Evolutionary conservation across 2,888 invertebrate species (phyloP).

Genomic region (Sminthurides aquaticus): DNA sequence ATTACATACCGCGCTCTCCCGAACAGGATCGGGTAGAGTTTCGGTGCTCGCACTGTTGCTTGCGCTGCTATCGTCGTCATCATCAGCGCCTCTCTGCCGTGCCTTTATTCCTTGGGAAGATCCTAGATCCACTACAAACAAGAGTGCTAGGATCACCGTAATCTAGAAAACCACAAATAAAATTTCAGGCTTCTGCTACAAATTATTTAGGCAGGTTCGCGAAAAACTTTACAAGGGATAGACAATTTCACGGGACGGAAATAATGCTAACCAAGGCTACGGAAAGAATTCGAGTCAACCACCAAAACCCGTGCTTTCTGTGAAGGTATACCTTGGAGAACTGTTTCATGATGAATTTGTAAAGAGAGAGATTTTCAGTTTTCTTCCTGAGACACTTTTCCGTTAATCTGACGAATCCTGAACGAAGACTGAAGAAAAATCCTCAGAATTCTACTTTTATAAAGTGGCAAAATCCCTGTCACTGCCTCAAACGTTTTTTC

Average conservation of each 20-base stretch:
- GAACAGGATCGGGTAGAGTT: slow-evolving; percentile 9
- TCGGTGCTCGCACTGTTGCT: slow-evolving; percentile 16
- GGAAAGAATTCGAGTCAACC: background rate
- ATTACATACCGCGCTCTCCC: too few species aligned
- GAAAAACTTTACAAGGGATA: too few species aligned
- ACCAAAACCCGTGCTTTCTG: background rate
- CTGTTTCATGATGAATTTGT: background rate
- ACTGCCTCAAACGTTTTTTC: background rate
- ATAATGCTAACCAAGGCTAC: background rate
- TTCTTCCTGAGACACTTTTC: too few species aligned
- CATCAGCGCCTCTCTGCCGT: slow-evolving; percentile 5
- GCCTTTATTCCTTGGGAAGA: background rate
- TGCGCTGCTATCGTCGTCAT: slow-evolving; percentile 9
- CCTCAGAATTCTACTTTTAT: background rate
- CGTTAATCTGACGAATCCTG: too few species aligned
- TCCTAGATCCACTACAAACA: background rate
- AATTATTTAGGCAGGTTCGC: too few species aligned
- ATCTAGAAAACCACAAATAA: background rate
- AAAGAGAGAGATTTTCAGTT: too few species aligned
- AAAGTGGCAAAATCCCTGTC: background rate
- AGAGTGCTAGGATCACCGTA: background rate
- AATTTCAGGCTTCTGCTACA: too few species aligned
- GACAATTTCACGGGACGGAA: too few species aligned
- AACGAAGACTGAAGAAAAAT: too few species aligned
- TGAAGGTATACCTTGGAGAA: background rate